These are phyloP conservation scores for Champsocephalus gunnari DNA, from an alignment of 2,797 vertebrate species.

Conservation along the genomic window DNA sequence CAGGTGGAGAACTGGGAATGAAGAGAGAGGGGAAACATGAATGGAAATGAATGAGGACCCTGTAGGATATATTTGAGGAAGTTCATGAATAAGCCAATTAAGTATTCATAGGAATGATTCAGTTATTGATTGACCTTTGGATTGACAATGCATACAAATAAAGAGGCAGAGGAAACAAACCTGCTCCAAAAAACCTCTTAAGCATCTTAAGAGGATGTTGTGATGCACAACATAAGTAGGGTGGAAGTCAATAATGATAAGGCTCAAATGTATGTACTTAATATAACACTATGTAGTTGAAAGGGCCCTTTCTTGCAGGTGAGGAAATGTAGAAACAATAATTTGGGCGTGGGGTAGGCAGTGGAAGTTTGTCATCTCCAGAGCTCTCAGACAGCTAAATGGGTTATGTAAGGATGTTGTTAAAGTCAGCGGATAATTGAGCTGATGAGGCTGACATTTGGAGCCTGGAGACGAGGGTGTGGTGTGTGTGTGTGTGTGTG, in stretches of 20 bases:
- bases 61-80: slow-evolving; percentile 53
- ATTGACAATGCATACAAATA: slow-evolving; percentile 22
- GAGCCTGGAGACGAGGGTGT: slow-evolving; percentile 64
- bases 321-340: slow-evolving; percentile 30
- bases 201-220: slow-evolving; percentile 20
- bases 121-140: slow-evolving; percentile 64
- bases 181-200: background rate
- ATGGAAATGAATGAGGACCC: slow-evolving; percentile 64
- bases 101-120: slow-evolving; percentile 62
- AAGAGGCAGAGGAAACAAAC: slow-evolving; percentile 13
- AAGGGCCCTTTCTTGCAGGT: slow-evolving; percentile 20
- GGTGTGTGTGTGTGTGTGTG: slow-evolving; percentile 27
- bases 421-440: slow-evolving; percentile 70
- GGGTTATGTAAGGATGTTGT: slow-evolving; percentile 62
- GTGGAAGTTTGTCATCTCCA: slow-evolving; percentile 34
- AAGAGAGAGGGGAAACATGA: slow-evolving; percentile 46
- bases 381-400: slow-evolving; percentile 39
- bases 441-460: slow-evolving; percentile 76
- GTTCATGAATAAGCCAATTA: slow-evolving; percentile 69
- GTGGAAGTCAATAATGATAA: slow-evolving; percentile 5
- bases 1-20: slow-evolving; percentile 49
- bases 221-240: background rate
- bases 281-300: slow-evolving; percentile 17
- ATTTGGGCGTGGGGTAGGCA: slow-evolving; percentile 26
- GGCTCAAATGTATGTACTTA: slow-evolving; percentile 36